Base-by-base conservation (phyloP, 2,113 vertebrate species). In the Numida meleagris region DNA sequence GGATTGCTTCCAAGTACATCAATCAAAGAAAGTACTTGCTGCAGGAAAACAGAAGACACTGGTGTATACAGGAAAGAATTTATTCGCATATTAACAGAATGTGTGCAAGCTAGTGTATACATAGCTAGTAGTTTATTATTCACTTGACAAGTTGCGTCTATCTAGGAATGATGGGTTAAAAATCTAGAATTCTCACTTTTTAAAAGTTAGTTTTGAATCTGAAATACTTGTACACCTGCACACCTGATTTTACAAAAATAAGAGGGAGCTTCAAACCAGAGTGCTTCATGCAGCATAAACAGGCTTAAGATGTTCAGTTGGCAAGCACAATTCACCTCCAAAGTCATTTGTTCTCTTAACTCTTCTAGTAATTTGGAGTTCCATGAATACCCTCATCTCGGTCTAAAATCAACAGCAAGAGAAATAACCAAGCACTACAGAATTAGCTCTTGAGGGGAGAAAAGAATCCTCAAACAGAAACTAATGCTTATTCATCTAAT, bases 1-100 rank as follows among this genome's bases (percentile, higher is more conserved):
- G 83, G 65, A 95, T 95, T 6, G 86, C 93, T 93, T 96, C 85
- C 86, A 97, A 97, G 94, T 97, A 73, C 93, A 95, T 97, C 92
- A 97, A 94, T 95, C 94, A 97, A 91, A 95, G 81, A 96, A 95
- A 95, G 92, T 90, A 97, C n/a, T 81, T 96, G 78, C 83, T 88
- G 51, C 83, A 97, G 89, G 95, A 96, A 97, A 97, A 97, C 61
- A 97, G 93, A 96, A 97, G 62, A 93, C 74, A 89, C 31, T 53
- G 91, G 62, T 87, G 67, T 85, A 80, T 79, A 92, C 90, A 93
- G 0, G 55, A 57, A 93, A 36, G 89, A 94, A 95, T 94, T 96
- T 86, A 75, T 77, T 91, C 87, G 74, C 53, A 42, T 61, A 78
- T 67, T 95, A 96, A 74, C 48, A 92, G 93, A 91, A 93, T 12